These are phyloP conservation scores for Cottus gobio DNA, from an alignment of 2,113 vertebrate genomes.

Conservation along the genomic window DNA sequence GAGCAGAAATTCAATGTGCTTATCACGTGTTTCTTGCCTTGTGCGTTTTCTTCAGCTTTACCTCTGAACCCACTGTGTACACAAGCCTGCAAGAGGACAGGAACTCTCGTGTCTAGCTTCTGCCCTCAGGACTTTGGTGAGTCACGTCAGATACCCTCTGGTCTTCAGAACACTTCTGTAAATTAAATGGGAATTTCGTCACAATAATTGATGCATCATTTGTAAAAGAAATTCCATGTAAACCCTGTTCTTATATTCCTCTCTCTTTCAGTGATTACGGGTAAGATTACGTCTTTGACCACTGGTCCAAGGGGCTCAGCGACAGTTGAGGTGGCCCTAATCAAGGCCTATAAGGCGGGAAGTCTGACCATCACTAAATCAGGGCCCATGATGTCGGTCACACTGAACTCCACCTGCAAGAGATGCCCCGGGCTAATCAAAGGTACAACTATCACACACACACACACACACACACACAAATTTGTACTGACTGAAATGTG, in stretches of 20 bases:
- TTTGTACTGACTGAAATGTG: background rate
- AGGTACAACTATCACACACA: slow-evolving; percentile 77
- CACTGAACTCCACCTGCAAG: slow-evolving; percentile 83
- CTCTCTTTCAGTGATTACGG: slow-evolving; percentile 83
- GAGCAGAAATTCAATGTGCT: background rate
- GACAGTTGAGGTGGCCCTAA: slow-evolving; percentile 79
- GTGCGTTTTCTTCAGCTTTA: slow-evolving; percentile 54
- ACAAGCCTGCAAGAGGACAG: slow-evolving; percentile 82
- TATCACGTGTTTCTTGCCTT: background rate
- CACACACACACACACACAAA: background rate
- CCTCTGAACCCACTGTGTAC: slow-evolving; percentile 74
- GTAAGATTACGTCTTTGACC: slow-evolving; percentile 81
- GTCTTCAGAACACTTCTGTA: background rate
- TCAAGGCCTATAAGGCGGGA: slow-evolving; percentile 83
- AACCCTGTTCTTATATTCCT: background rate
- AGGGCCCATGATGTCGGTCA: slow-evolving; percentile 72
- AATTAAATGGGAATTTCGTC: too few species aligned
- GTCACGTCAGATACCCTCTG: slow-evolving; percentile 16
- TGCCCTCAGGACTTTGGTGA: slow-evolving; percentile 89
- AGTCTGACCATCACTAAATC: slow-evolving; percentile 78
- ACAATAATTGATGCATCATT: background rate
- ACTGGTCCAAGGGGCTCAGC: slow-evolving; percentile 73
- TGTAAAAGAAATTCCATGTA: background rate
- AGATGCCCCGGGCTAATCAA: slow-evolving; percentile 86
- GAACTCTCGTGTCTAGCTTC: slow-evolving; percentile 86